phyloP scores from a whole-genome alignment of 2,113 vertebrate species.

The Murina feae region DNA sequence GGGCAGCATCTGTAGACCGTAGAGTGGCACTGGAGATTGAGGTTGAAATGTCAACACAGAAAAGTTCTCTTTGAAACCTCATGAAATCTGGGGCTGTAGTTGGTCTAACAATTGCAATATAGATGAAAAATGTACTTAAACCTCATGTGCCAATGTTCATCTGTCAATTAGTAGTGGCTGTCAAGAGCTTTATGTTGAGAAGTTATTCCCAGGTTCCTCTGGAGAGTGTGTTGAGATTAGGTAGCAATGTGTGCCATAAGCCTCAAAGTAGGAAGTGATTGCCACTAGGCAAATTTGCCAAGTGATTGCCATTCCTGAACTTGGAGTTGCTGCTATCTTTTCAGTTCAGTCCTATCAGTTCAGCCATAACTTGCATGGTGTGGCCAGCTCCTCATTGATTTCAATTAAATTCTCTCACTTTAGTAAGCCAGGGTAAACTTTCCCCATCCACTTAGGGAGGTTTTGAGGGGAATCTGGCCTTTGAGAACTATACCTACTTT shows the following conservation, averaged over 20 bases:
- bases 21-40: not conserved
- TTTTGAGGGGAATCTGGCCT: not conserved
- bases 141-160: not conserved
- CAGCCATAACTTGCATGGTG: not conserved
- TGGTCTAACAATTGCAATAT: not conserved
- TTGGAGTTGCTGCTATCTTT: not conserved
- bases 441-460: not conserved
- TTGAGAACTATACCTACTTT: not conserved
- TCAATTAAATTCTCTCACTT: not conserved
- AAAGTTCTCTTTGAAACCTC: not conserved
- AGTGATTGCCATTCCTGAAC: not conserved
- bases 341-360: not conserved
- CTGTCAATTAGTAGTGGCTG: not conserved
- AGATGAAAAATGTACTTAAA: slow-evolving; percentile 4
- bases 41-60: not conserved
- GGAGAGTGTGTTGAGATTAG: not conserved
- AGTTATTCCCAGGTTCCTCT: not conserved
- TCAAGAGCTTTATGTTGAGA: not conserved
- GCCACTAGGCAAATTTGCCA: not conserved
- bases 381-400: slow-evolving; percentile 2
- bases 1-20: not conserved
- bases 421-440: not conserved
- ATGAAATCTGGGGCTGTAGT: not conserved
- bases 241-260: not conserved
- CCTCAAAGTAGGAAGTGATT: not conserved